These are phyloP conservation scores for Amphipyra tragopoginis DNA, from an alignment of 2,888 invertebrate genomes.

Conservation along the genomic window DNA sequence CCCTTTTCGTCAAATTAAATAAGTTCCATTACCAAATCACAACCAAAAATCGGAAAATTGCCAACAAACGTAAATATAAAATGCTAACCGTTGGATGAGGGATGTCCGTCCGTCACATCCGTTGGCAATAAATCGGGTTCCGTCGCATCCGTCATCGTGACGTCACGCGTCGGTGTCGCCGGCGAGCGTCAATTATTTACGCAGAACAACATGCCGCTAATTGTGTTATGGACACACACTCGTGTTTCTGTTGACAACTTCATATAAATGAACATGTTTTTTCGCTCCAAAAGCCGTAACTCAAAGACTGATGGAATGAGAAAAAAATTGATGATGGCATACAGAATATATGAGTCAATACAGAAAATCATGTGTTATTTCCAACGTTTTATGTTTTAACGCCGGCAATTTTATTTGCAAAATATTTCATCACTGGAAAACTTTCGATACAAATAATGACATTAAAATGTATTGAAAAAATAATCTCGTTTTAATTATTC, in stretches of 20 bases:
- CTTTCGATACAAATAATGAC: background rate
- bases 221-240: constrained; percentile 45
- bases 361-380: too few species aligned
- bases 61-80: constrained; percentile 22
- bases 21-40: background rate
- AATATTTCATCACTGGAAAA: background rate
- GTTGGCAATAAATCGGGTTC: constrained; percentile 42
- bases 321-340: too few species aligned
- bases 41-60: constrained; percentile 5
- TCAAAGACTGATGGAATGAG: too few species aligned
- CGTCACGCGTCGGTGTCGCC: constrained; percentile 10
- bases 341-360: too few species aligned
- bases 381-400: too few species aligned
- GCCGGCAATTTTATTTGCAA: too few species aligned
- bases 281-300: constrained; percentile 4
- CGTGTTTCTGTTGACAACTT: constrained; percentile 37
- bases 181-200: constrained; percentile 41
- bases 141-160: constrained; percentile 42
- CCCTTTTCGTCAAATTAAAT: too few species aligned
- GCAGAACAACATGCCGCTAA: constrained; percentile 40
- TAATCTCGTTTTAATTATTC: constrained; percentile 28
- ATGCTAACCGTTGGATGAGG: constrained; percentile 19
- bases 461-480: constrained; percentile 14
- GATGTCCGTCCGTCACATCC: constrained; percentile 36
- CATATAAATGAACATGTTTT: constrained; percentile 45